Evolutionary conservation across 2,888 invertebrate species (phyloP), one percentile per base, ranked within the genome.

Genomic region (Coleophora deauratella): DNA sequence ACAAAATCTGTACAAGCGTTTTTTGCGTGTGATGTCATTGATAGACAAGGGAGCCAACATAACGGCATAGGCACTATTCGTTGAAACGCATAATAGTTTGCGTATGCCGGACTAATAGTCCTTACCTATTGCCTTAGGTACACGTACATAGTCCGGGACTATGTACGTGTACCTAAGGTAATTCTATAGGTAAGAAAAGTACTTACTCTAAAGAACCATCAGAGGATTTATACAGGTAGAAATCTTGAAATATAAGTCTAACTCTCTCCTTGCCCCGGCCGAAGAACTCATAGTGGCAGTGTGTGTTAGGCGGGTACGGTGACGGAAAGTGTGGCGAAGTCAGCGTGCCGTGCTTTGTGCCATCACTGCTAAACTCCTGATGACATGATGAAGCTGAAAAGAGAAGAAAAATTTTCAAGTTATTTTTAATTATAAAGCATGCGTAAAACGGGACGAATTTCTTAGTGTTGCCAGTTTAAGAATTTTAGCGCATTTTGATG

Each of bases 271-370:
- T 91, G 40, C 93, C 93, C 50, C 91, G 87, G 34, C 96, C 97
- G 64, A 92, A 92, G 76, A 98, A 97, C 66, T 96, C 94, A 77
- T 95, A 97, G 60, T 93, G 91, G 78, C 97, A 98, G 58, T 91
- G 90, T 41, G 93, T 90, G 62, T 91, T 90, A 21, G 91, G 80
- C 37, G 94, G 93, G 77, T 95, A 96, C 37, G 92, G 90, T 44
- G 90, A 89, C n/a, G 93, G 95, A 72, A 93, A 96, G 64, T 93
- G 92, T 13, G 95, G 95, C 40, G 95, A 95, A 35, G 91, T 91
- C 55, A 97, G 90, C 27, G 91, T 91, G 27, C 97, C 97, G 52
- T 93, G 92, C 77, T 93, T 94, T 43, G 89, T 88, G 39, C 89
- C 88, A 62, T 93, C 93, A 61, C 95, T 95, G 77, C 89, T 92